Evolutionary conservation across 2,113 vertebrate species (phyloP).

Genomic region (Serinus canaria): DNA sequence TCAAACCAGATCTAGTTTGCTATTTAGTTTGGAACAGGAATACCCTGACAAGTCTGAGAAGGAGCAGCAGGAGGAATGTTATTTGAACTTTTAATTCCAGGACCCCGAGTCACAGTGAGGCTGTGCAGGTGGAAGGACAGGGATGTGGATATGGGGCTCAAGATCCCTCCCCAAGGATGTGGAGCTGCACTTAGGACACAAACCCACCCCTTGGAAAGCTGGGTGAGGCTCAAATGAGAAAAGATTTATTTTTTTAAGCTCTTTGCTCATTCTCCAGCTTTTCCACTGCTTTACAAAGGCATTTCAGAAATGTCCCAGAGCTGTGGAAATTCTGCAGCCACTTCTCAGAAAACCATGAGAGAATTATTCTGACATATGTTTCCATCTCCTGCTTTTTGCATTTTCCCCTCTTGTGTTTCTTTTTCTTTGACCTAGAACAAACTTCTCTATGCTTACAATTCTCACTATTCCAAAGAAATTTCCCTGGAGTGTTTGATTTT

Average conservation of each 20-base stretch:
- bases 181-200: neutral
- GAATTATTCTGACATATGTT: constrained; percentile 38
- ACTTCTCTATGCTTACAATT: neutral
- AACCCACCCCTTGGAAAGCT: neutral
- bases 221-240: neutral
- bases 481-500: neutral
- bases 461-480: neutral
- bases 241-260: neutral
- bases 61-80: neutral
- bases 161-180: neutral
- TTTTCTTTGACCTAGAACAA: constrained; percentile 17
- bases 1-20: neutral
- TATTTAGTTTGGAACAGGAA: neutral
- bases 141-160: neutral
- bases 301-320: constrained; percentile 16
- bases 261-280: constrained; percentile 3
- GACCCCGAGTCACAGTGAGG: neutral
- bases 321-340: constrained; percentile 57
- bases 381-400: constrained; percentile 28
- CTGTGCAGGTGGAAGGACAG: neutral
- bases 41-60: neutral
- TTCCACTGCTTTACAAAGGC: constrained; percentile 43
- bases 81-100: neutral
- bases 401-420: neutral
- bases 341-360: constrained; percentile 53